These are phyloP conservation scores for Thymallus thymallus DNA, from an alignment of 2,113 vertebrate species.

Conservation along the genomic window DNA sequence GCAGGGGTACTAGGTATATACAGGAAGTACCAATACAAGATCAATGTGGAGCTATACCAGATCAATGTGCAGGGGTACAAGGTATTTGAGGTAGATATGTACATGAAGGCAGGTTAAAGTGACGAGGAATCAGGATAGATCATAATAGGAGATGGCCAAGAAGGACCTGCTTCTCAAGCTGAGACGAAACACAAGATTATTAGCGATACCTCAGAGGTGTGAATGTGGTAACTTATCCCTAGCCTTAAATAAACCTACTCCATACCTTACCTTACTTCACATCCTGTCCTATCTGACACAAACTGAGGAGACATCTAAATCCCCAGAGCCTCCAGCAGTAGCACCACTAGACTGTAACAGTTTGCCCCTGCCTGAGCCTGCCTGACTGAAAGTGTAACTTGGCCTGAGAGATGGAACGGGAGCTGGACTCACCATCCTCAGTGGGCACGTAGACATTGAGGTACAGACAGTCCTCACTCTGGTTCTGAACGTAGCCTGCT, in stretches of 20 bases:
- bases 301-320: background rate
- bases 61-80: too few species aligned
- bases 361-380: background rate
- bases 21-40: too few species aligned
- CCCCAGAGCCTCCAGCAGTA: background rate
- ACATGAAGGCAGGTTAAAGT: too few species aligned
- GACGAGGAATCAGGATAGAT: background rate
- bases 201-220: background rate
- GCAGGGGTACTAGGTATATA: too few species aligned
- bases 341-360: background rate
- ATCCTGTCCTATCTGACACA: background rate
- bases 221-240: background rate
- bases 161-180: background rate
- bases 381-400: background rate
- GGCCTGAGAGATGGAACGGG: background rate
- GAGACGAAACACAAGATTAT: background rate
- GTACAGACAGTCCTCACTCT: constrained; percentile 93
- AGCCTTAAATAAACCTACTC: background rate
- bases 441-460: constrained; percentile 92
- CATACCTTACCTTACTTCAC: background rate
- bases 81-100: too few species aligned
- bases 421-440: constrained; percentile 85
- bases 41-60: too few species aligned
- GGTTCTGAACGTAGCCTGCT: constrained; percentile 87
- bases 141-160: background rate